Evolutionary conservation across 1,140 invertebrate genomes (phyloP).

Genomic region (Anoplolepis gracilipes): DNA sequence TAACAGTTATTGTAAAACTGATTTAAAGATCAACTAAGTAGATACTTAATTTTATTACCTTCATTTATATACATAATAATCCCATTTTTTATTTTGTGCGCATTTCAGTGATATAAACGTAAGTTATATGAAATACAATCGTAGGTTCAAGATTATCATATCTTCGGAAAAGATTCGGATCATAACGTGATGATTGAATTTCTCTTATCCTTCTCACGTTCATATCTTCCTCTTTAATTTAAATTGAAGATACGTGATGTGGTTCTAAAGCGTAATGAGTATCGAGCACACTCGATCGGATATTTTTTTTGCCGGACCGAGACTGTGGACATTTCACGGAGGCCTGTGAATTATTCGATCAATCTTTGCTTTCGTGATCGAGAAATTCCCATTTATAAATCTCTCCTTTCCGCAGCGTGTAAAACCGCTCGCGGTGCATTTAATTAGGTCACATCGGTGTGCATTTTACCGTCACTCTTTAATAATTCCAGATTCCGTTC

Average conservation of each 20-base stretch:
- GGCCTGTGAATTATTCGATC: neutral
- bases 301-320: neutral
- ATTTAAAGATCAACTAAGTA: neutral
- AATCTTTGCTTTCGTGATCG: neutral
- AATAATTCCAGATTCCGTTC: constrained; percentile 43
- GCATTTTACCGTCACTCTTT: constrained; percentile 45
- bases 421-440: constrained; percentile 3
- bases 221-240: neutral
- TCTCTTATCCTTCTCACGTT: neutral
- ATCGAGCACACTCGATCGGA: neutral
- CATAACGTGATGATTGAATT: constrained; percentile 1
- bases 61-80: neutral
- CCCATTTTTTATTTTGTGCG: neutral
- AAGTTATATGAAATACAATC: neutral
- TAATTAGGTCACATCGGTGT: constrained; percentile 55
- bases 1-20: neutral
- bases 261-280: constrained; percentile 4
- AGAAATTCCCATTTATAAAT: constrained; percentile 29
- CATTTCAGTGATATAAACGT: constrained; percentile 1
- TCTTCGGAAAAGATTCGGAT: neutral
- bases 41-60: neutral
- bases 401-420: neutral
- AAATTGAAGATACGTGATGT: neutral
- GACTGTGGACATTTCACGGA: neutral
- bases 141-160: neutral